Evolutionary conservation across 2,888 invertebrate genomes (phyloP).

Genomic region (Phalera bucephala): DNA sequence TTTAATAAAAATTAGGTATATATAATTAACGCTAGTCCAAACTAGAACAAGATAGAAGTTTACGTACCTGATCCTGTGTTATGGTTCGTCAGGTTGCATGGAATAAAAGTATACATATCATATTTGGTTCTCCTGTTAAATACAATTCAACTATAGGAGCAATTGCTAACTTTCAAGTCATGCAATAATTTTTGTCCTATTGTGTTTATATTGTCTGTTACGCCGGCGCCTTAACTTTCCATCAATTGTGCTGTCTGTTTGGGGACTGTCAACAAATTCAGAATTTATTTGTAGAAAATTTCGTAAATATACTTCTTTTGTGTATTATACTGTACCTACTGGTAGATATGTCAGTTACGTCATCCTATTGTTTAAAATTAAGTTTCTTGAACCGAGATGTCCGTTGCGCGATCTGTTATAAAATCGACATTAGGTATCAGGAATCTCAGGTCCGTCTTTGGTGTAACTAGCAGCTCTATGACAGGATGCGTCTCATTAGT

Average conservation of each 20-base stretch:
- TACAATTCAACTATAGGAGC: slow-evolving; percentile 5
- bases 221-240: slow-evolving; percentile 53
- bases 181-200: slow-evolving; percentile 56
- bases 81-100: slow-evolving; percentile 46
- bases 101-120: slow-evolving; percentile 48
- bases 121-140: slow-evolving; percentile 6
- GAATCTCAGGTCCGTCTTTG: not conserved
- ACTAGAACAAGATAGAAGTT: slow-evolving; percentile 10
- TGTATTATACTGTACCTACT: slow-evolving; percentile 26
- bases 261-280: slow-evolving; percentile 45
- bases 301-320: slow-evolving; percentile 31
- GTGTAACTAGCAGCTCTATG: slow-evolving; percentile 40
- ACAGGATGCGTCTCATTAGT: slow-evolving; percentile 61
- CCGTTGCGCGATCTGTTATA: no score
- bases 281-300: slow-evolving; percentile 41
- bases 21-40: slow-evolving; percentile 13
- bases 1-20: slow-evolving; percentile 5
- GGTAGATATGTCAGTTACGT: slow-evolving; percentile 28
- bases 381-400: slow-evolving; percentile 8
- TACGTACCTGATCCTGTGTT: slow-evolving; percentile 75
- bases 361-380: slow-evolving; percentile 26
- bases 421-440: no score
- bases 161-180: slow-evolving; percentile 52
- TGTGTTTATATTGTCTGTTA: slow-evolving; percentile 52
- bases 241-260: slow-evolving; percentile 53